Evolutionary conservation across 2,888 invertebrate species (phyloP).

Genomic region (Scaptomyza tumidula): DNA sequence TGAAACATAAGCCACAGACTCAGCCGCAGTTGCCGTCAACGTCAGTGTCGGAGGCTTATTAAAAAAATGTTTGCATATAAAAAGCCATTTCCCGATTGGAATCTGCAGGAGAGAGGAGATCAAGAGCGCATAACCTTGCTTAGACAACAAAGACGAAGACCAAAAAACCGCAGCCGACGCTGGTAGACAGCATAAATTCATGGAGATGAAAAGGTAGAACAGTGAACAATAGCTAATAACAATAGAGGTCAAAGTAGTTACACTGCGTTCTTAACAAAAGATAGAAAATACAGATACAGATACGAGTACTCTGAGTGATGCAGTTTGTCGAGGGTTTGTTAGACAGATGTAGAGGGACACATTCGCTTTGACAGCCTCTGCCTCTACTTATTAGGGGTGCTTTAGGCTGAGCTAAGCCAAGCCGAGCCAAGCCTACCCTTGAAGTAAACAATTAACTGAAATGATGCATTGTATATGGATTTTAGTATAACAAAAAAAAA

Average conservation of each 20-base stretch:
- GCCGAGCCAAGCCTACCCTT: conserved; percentile 41
- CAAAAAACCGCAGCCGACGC: conserved; percentile 66
- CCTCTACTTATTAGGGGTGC: conserved; percentile 72
- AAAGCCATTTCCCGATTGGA: conserved; percentile 1
- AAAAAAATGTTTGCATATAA: conserved; percentile 14
- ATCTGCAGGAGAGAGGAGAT: conserved; percentile 6
- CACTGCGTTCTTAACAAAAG: conserved; percentile 53
- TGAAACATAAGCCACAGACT: conserved; percentile 36
- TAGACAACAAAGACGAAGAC: conserved; percentile 57
- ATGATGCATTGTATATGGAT: conserved; percentile 57
- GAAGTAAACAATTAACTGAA: conserved; percentile 60
- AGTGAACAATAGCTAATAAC: conserved; percentile 54
- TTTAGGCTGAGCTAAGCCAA: conserved; percentile 12
- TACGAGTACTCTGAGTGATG: conserved; percentile 14
- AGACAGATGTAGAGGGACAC: conserved; percentile 45
- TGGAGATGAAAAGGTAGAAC: conserved; percentile 25
- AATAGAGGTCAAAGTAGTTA: conserved; percentile 79
- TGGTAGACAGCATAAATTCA: conserved; percentile 20
- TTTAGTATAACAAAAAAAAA: conserved; percentile 46
- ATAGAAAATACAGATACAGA: conserved; percentile 25
- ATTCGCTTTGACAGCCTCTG: conserved; percentile 40
- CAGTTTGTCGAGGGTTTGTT: conserved; percentile 20
- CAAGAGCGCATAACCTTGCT: conserved; percentile 45
- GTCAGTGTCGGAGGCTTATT: conserved; percentile 34
- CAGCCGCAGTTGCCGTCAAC: conserved; percentile 46